These are phyloP conservation scores for Parasteatoda tepidariorum DNA, from an alignment of 1,140 invertebrate species.

Conservation along the genomic window DNA sequence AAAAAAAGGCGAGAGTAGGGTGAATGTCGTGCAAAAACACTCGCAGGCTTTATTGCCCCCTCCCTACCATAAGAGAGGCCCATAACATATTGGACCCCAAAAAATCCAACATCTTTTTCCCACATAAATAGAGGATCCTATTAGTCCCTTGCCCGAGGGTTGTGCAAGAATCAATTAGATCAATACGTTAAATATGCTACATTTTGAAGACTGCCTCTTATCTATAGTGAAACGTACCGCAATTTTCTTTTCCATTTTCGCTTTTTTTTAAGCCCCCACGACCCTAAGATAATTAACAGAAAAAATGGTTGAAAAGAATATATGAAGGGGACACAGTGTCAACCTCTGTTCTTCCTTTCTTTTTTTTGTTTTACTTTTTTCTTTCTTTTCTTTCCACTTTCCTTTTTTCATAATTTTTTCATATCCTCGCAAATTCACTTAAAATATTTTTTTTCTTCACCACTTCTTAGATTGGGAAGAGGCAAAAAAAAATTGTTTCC, in stretches of 20 bases:
- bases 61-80: not conserved
- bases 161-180: slow-evolving; percentile 48
- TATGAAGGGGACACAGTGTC: slow-evolving; percentile 31
- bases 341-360: slow-evolving; percentile 9
- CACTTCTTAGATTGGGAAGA: not conserved
- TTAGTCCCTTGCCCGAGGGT: slow-evolving; percentile 45
- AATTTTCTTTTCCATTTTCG: slow-evolving; percentile 57
- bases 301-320: not conserved
- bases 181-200: slow-evolving; percentile 55
- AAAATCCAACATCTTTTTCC: slow-evolving; percentile 43
- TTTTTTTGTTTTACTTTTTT: not conserved
- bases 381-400: not conserved
- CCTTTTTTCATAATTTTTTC: slow-evolving; percentile 9
- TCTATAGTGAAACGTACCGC: slow-evolving; percentile 24
- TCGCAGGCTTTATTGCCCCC: slow-evolving; percentile 52
- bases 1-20: not conserved
- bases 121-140: slow-evolving; percentile 56
- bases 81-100: slow-evolving; percentile 44
- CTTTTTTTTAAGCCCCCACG: slow-evolving; percentile 25
- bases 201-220: slow-evolving; percentile 50
- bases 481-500: slow-evolving; percentile 12
- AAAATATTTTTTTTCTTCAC: not conserved
- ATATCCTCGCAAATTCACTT: slow-evolving; percentile 15
- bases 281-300: slow-evolving; percentile 55
- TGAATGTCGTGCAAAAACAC: slow-evolving; percentile 43